phyloP scores from a whole-genome alignment of 2,113 vertebrate genomes.

The Ammospiza nelsoni region DNA sequence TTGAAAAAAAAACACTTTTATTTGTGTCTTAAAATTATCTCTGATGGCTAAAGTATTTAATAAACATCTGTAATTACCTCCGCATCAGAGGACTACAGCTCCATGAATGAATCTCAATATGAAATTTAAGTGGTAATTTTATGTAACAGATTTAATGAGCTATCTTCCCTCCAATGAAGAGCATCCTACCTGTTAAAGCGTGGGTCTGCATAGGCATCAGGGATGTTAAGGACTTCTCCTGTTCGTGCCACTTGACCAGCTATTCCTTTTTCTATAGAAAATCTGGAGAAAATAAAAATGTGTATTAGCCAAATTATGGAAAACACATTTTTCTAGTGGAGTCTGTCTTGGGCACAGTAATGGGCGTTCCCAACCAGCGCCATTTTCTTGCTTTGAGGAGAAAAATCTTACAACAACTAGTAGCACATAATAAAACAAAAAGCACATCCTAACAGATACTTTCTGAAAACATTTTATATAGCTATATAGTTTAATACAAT shows the following conservation, averaged over 20 bases:
- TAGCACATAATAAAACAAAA: background rate
- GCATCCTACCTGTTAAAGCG: conserved; percentile 92
- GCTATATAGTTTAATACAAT: background rate
- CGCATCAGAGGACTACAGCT: background rate
- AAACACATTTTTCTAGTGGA: background rate
- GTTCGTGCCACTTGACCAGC: conserved; percentile 97
- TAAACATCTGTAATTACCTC: background rate
- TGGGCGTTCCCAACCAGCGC: background rate
- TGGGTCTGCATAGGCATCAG: conserved; percentile 98
- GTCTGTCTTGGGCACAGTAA: background rate
- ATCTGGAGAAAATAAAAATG: conserved; percentile 76
- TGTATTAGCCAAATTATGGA: background rate
- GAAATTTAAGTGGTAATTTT: background rate
- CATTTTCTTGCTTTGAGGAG: conserved; percentile 25
- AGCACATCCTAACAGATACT: background rate
- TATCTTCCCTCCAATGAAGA: background rate
- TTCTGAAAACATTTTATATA: background rate
- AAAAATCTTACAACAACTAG: background rate
- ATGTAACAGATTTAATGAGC: background rate
- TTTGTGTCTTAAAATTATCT: background rate
- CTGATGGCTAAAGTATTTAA: background rate
- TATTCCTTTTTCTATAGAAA: conserved; percentile 99
- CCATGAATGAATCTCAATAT: background rate
- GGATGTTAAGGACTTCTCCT: conserved; percentile 97
- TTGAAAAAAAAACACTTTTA: background rate